Conservation (phyloP, 2,888 invertebrate species). For the Leucophenga maculata region DNA sequence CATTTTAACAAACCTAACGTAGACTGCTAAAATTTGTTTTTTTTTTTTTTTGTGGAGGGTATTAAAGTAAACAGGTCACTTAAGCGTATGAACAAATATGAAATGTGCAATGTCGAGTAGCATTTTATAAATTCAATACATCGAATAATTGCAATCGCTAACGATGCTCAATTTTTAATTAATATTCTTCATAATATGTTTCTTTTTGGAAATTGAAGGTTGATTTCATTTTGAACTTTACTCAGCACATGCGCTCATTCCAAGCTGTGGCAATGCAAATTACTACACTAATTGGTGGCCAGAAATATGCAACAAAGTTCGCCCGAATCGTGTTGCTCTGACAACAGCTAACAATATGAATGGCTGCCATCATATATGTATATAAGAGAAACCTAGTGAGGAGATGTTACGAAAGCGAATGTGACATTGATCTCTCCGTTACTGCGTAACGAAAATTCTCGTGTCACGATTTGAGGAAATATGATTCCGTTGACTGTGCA, state of each 20-base stretch:
- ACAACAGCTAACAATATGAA: neutral
- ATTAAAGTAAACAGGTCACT: too few relatives aligned
- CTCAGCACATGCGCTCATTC: neutral
- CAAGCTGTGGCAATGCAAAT: constrained; percentile 29
- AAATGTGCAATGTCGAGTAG: too few relatives aligned
- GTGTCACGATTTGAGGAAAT: neutral
- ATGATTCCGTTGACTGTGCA: constrained; percentile 4
- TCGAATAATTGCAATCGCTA: constrained; percentile 11
- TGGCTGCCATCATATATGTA: neutral
- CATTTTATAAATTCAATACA: neutral
- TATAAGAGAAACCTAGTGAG: neutral
- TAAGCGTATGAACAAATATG: too few relatives aligned
- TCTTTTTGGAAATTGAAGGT: neutral
- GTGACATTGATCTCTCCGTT: too few relatives aligned
- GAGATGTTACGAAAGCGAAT: too few relatives aligned
- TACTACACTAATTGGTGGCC: constrained; percentile 46
- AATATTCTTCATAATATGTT: neutral
- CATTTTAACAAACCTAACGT: too few relatives aligned
- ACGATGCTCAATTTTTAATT: constrained; percentile 10
- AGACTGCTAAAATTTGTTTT: too few relatives aligned
- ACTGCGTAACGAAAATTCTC: neutral
- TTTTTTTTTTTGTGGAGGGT: too few relatives aligned
- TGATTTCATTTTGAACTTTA: neutral
- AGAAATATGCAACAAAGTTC: neutral
- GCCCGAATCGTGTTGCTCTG: neutral